A percentile compares a stretch with the other conserved stretches of the same genome.
phyloP scores from a whole-genome alignment of 2,888 invertebrate genomes.

The Epsilonema sp. region DNA sequence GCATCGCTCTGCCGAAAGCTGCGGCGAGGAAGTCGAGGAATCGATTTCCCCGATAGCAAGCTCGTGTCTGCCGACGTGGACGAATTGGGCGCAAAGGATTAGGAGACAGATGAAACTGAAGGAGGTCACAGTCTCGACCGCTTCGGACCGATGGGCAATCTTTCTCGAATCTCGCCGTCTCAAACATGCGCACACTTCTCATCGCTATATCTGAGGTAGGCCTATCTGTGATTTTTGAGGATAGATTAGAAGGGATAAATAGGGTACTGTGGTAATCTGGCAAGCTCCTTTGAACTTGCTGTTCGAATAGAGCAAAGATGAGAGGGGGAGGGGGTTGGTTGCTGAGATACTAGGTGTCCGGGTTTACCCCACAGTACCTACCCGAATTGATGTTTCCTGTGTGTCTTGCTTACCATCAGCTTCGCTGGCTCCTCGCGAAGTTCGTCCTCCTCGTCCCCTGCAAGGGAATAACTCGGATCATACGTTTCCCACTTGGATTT shows the following conservation, averaged over 20 bases:
- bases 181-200: conserved; percentile 95
- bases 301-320: too few relatives aligned
- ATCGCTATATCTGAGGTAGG: conserved; percentile 85
- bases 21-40: not conserved
- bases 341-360: too few relatives aligned
- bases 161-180: conserved; percentile 96
- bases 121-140: conserved; percentile 58
- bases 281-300: too few relatives aligned
- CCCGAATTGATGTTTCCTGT: too few relatives aligned
- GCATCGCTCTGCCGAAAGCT: too few relatives aligned
- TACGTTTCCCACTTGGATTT: conserved; percentile 3
- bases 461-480: conserved; percentile 1
- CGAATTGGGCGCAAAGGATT: conserved; percentile 26
- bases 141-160: conserved; percentile 98
- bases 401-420: too few relatives aligned
- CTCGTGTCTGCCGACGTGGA: conserved; percentile 10
- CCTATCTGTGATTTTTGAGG: too few relatives aligned
- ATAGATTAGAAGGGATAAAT: too few relatives aligned
- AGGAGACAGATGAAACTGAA: conserved; percentile 50
- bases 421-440: conserved; percentile 1
- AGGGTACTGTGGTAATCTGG: too few relatives aligned
- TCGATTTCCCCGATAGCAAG: not conserved
- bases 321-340: too few relatives aligned
- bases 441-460: conserved; percentile 7
- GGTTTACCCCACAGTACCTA: too few relatives aligned